Percentiles rank a stretch among this genome's conserved stretches.
Conservation (phyloP, 1,140 invertebrate species). For the Scaptodrosophila lebanonensis region DNA sequence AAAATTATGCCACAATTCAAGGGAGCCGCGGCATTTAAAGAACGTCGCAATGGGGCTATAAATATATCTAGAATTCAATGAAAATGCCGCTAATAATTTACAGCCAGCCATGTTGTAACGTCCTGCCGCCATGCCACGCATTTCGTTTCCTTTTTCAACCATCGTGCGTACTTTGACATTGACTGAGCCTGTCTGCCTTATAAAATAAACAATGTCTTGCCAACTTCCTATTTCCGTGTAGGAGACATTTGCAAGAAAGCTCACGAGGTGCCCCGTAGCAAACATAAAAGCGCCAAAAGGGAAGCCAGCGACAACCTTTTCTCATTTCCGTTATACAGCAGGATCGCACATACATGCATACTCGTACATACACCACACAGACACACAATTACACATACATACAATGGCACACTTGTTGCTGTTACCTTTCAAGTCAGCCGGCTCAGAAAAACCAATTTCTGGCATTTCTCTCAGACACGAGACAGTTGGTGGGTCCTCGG, state of each 20-base stretch:
- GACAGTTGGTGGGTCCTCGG: constrained; percentile 26
- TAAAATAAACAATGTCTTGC: constrained; percentile 61
- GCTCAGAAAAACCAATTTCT: constrained; percentile 71
- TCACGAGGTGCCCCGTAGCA: constrained; percentile 50
- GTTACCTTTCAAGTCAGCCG: constrained; percentile 32
- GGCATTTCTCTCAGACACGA: constrained; percentile 50
- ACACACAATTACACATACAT: constrained; percentile 2
- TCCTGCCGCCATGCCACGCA: neutral
- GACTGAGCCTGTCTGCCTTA: constrained; percentile 9
- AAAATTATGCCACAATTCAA: constrained; percentile 11
- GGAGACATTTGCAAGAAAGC: constrained; percentile 6
- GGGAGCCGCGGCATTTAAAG: constrained; percentile 14
- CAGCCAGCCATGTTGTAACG: neutral
- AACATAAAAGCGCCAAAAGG: constrained; percentile 45
- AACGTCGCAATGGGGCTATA: constrained; percentile 20
- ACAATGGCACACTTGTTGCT: constrained; percentile 47
- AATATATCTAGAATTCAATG: constrained; percentile 52
- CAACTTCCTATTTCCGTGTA: constrained; percentile 63
- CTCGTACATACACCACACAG: neutral
- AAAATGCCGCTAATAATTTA: constrained; percentile 70
- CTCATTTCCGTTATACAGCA: constrained; percentile 58
- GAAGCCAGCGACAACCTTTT: constrained; percentile 63
- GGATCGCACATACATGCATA: constrained; percentile 13
- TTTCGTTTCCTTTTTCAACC: neutral
- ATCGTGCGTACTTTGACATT: constrained; percentile 14